Evolutionary conservation across 2,113 vertebrate genomes (phyloP).

Genomic region (Hipposideros armiger): DNA sequence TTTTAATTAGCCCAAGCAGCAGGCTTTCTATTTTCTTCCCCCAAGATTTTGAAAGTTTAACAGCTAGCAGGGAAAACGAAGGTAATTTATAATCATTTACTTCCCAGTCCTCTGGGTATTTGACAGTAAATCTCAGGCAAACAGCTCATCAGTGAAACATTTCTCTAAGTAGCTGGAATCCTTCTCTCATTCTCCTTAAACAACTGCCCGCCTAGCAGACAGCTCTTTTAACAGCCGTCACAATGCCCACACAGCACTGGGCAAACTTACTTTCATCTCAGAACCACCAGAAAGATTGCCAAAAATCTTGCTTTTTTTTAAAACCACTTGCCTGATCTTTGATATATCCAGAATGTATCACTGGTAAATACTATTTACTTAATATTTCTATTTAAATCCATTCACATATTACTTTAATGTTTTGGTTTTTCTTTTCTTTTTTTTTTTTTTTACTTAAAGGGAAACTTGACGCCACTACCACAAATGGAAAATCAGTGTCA

Average conservation of each 20-base stretch:
- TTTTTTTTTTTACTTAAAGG: conserved; percentile 44
- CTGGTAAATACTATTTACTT: not conserved
- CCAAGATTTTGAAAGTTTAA: not conserved
- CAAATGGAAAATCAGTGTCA: conserved; percentile 64
- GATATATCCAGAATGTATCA: not conserved
- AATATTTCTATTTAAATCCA: conserved; percentile 43
- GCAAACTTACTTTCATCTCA: not conserved
- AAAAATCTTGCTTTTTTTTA: not conserved
- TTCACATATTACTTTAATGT: not conserved
- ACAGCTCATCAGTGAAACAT: not conserved
- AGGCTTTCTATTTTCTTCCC: not conserved
- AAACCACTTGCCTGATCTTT: not conserved
- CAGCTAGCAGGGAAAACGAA: conserved; percentile 26
- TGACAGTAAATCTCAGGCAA: not conserved
- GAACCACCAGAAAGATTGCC: not conserved
- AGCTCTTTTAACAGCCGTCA: not conserved
- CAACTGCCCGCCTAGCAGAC: no score
- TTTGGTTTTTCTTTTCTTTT: not conserved
- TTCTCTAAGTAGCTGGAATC: not conserved
- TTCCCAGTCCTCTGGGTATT: not conserved
- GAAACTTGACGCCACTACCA: not conserved
- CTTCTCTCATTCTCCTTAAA: not conserved
- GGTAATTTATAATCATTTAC: not conserved
- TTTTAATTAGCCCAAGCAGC: conserved; percentile 23
- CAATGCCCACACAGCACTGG: rapidly evolving